Percentiles rank a stretch among this genome's conserved stretches.
Conservation (phyloP, 1,140 invertebrate species). For the Ceratosolen solmsi region DNA sequence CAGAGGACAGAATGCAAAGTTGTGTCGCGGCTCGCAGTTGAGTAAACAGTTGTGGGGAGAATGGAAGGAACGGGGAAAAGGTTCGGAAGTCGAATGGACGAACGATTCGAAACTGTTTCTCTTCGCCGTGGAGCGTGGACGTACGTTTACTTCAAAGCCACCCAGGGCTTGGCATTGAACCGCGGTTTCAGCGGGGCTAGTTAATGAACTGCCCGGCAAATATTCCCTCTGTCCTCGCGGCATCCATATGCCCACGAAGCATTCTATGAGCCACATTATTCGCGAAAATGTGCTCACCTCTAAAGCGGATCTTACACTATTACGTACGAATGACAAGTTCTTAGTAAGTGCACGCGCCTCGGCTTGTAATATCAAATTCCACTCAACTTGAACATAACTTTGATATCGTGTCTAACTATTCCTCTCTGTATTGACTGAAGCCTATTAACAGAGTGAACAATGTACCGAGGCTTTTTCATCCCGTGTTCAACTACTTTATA, state of each 20-base stretch:
- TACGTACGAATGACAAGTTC: too few relatives aligned
- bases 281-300: neutral
- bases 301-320: neutral
- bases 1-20: constrained; percentile 8
- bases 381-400: neutral
- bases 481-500: too few relatives aligned
- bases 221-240: too few relatives aligned
- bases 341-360: too few relatives aligned
- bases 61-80: neutral
- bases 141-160: constrained; percentile 44
- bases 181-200: constrained; percentile 53
- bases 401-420: neutral
- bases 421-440: neutral
- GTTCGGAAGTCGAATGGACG: constrained; percentile 41
- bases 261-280: neutral
- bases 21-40: neutral
- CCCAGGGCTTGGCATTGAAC: constrained; percentile 55
- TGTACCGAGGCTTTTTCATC: too few relatives aligned
- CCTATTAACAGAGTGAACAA: too few relatives aligned
- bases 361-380: neutral
- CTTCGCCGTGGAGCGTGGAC: constrained; percentile 19
- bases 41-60: constrained; percentile 29
- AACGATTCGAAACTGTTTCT: constrained; percentile 58
- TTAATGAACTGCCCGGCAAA: constrained; percentile 59
- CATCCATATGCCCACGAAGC: neutral